Evolutionary conservation across 2,888 invertebrate species (phyloP), one percentile per base, ranked within the genome.

Genomic region (Pardosa pseudoannulata): DNA sequence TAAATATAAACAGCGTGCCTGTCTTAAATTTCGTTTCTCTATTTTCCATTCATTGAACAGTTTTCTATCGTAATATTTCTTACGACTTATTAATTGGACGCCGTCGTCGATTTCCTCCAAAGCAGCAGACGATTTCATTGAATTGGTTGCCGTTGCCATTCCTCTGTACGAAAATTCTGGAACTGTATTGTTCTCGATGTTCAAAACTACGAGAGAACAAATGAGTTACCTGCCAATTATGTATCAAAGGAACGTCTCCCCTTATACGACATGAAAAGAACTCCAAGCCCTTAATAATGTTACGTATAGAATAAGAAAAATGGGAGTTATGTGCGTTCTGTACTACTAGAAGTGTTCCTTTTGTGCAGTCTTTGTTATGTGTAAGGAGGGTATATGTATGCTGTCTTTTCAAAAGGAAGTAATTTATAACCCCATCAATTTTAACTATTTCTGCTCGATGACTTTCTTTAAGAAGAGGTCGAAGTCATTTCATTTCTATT

Each of bases 171-270:
- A 46, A n/a, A 46, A 56, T 56, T 23, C 19, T 5, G 16, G 5
- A 56, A 16, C 19, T 56, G 23, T 23, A 56, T 56, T 56, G 56
- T 56, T 56, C 56, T 19, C 1, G 11, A 23, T 23, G 56, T 23
- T 23, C 23, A 23, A 3, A 19, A 19, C 56, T 23, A 2, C 23
- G 11, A 1, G 5, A 56, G 56, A 23, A 23, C 3, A 23, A 23
- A 56, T 56, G 56, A 5, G 19, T 56, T 23, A 56, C 56, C 56
- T 56, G 56, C 56, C 56, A 56, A 56, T 56, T 56, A 56, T 16
- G 23, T 56, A 56, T 23, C n/a, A 56, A 56, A 23, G 23, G 16
- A 23, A 3, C 1, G 13, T 56, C 23, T 46, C 11, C 23, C 23
- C 23, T 23, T 19, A 23, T 56, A 2, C 1, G 7, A 16, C n/a